Evolutionary conservation across 2,797 vertebrate genomes (phyloP), one percentile per base, ranked within the genome.

Genomic region (Ptychadena robeensis): DNA sequence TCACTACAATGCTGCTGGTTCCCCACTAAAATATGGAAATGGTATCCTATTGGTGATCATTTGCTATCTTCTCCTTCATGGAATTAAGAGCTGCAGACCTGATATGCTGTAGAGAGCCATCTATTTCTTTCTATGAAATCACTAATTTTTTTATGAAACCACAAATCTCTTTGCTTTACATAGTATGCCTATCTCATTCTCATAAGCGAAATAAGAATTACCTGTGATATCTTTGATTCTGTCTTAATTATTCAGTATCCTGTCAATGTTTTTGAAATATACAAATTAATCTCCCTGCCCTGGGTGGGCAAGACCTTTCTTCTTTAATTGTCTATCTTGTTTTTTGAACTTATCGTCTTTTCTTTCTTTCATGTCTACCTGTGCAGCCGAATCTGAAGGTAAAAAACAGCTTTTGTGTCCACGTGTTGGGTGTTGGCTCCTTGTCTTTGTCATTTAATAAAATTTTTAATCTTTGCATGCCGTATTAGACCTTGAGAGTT

Each of bases 311-410:
- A 53, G 7, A 53, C 22, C 44, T 53, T 53, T 53, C 18, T 22
- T 22, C 18, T 76, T 40, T 9, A 22, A 22, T 76, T 70, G 30
- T 27, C 44, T 75, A 22, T 40, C 53, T 44, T 71, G 44, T 69
- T 25, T 57, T 28, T 35, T 80, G n/a, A 85, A 80, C 57, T 76
- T 81, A 30, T 25, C 85, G 25, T 91, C 80, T 93, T 95, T 94
- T 86, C 73, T 89, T 91, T 95, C 92, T 95, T 93, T 89, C 94
- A 95, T 96, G 88, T 95, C 92, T 95, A 94, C 94, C 86, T 89
- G 95, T 94, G 92, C 96, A 98, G 96, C 97, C 93, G 96, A 98
- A 95, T 95, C 96, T 86, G 97, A 98, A 98, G 97, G 97, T 99
- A 99, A 99, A 96, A 91, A 68, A 73, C 67, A 88, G 81, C 86